A percentile compares a stretch with the other conserved stretches of the same genome.
Evolutionary conservation across 2,113 vertebrate genomes (phyloP).

Genomic region (Jaculus jaculus): DNA sequence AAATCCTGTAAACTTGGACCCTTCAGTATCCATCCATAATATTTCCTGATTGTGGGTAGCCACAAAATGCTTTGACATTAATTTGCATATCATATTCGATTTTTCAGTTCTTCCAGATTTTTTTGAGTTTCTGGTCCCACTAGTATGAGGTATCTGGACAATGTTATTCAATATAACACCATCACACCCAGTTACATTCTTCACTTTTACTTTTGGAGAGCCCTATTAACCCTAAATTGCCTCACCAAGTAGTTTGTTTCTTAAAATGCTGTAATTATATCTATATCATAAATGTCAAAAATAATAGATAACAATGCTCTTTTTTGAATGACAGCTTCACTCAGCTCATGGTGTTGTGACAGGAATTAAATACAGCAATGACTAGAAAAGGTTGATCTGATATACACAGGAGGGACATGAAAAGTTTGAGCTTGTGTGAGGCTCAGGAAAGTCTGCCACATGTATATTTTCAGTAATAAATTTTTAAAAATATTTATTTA

Average conservation of each 20-base stretch:
- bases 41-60: slow-evolving; percentile 12
- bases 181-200: no score
- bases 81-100: slow-evolving; percentile 5
- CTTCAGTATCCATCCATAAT: not conserved
- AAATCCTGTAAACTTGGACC: not conserved
- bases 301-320: not conserved
- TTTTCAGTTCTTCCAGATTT: not conserved
- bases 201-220: no score
- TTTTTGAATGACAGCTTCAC: not conserved
- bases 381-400: not conserved
- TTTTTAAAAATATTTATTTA: no score
- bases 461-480: not conserved
- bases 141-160: not conserved
- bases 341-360: not conserved
- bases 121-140: not conserved
- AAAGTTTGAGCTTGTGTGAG: not conserved
- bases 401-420: not conserved
- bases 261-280: not conserved
- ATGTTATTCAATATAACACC: no score
- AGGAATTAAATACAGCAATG: not conserved
- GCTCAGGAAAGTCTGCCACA: not conserved
- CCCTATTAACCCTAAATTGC: not conserved
- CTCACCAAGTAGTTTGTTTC: not conserved
- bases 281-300: not conserved
- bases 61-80: not conserved